Conservation (phyloP, 1,140 invertebrate species). For the Sarcophaga bullata region DNA sequence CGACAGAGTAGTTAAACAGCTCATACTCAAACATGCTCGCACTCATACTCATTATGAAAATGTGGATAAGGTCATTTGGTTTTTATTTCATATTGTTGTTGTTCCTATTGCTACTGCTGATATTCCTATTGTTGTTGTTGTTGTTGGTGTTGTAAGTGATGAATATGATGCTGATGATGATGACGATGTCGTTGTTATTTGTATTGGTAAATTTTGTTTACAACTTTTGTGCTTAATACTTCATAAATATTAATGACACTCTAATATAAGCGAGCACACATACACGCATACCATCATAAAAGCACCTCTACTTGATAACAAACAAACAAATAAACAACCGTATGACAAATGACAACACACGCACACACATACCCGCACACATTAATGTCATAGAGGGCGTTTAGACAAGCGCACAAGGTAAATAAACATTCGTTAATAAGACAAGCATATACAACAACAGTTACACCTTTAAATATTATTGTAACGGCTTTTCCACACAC, state of each 20-base stretch:
- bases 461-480: conserved; percentile 12
- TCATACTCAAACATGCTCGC: not conserved
- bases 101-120: not conserved
- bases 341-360: not conserved
- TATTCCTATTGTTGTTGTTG: not conserved
- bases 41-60: too few species aligned
- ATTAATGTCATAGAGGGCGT: not conserved
- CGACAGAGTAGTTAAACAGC: not conserved
- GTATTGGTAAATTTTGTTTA: conserved; percentile 31
- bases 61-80: too few species aligned
- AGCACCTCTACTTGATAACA: not conserved
- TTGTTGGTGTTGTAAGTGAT: not conserved
- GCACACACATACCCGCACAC: not conserved
- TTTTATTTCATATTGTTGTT: not conserved
- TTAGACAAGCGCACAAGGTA: not conserved
- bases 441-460: not conserved
- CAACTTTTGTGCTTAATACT: conserved; percentile 25
- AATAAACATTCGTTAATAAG: not conserved
- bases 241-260: conserved; percentile 39
- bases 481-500: not conserved
- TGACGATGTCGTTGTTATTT: not conserved
- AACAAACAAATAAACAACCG: not conserved
- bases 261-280: not conserved
- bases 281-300: not conserved
- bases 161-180: not conserved